A percentile compares a stretch with the other conserved stretches of the same genome.
These are phyloP conservation scores for Chrysolina oricalcia DNA, from an alignment of 2,888 invertebrate species.

Conservation along the genomic window DNA sequence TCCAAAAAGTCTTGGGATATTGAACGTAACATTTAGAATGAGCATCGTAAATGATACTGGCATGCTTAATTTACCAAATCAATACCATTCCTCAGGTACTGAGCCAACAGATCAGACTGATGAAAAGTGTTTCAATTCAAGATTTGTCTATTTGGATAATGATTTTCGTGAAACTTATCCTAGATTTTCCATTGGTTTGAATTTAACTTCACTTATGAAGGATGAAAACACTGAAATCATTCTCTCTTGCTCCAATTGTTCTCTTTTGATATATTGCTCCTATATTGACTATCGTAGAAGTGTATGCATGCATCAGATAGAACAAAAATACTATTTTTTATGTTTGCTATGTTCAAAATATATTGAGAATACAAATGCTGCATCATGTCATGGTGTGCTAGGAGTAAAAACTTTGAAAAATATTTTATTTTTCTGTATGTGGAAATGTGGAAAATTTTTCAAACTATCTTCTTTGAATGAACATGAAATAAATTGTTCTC, in stretches of 20 bases:
- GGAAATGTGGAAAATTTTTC: constrained; percentile 14
- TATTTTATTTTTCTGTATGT: constrained; percentile 10
- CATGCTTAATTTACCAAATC: neutral
- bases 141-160: neutral
- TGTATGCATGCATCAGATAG: neutral
- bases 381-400: neutral
- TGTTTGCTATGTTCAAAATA: neutral
- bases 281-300: neutral
- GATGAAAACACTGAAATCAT: neutral
- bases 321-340: neutral
- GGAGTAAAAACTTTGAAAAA: neutral
- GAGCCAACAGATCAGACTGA: neutral
- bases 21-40: neutral
- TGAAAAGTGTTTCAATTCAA: neutral
- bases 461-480: neutral
- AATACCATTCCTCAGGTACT: no score
- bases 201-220: neutral
- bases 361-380: no score
- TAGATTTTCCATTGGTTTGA: neutral
- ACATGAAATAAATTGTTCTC: neutral
- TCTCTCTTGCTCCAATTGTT: neutral
- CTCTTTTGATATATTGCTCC: neutral
- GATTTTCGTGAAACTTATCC: neutral
- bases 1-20: neutral
- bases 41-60: neutral